phyloP scores from a whole-genome alignment of 2,888 invertebrate species.

The Leptinotarsa rubiginosa region DNA sequence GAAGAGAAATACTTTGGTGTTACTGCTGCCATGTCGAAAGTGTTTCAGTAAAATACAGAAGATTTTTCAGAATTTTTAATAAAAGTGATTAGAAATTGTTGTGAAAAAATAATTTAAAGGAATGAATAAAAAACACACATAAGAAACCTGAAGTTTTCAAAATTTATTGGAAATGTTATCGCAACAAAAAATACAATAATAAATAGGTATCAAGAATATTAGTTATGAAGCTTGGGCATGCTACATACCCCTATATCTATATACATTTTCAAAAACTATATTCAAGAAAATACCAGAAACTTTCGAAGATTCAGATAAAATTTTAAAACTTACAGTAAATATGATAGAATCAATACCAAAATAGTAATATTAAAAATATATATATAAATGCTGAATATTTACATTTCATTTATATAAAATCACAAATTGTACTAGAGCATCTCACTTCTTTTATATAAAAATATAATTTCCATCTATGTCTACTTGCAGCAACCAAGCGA shows the following conservation, averaged over 20 bases:
- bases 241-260: slow-evolving; percentile 14
- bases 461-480: slow-evolving; percentile 22
- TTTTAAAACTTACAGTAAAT: background rate
- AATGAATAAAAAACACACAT: slow-evolving; percentile 24
- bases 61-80: background rate
- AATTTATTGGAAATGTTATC: slow-evolving; percentile 30
- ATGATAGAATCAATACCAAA: background rate
- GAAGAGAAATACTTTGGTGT: too few species aligned
- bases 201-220: slow-evolving; percentile 29
- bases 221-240: slow-evolving; percentile 23
- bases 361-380: background rate
- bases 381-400: slow-evolving; percentile 15
- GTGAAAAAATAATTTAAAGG: background rate
- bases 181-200: slow-evolving; percentile 28
- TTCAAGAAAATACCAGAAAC: background rate
- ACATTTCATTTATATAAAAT: slow-evolving; percentile 18
- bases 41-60: too few species aligned
- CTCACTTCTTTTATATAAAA: slow-evolving; percentile 9
- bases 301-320: background rate
- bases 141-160: slow-evolving; percentile 28
- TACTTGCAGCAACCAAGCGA: slow-evolving; percentile 28
- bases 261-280: slow-evolving; percentile 7
- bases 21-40: too few species aligned
- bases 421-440: slow-evolving; percentile 27
- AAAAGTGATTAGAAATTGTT: background rate